Base-by-base conservation (phyloP, 53 echinoderm and acorn worm species). In the Echinarachnius parma region DNA sequence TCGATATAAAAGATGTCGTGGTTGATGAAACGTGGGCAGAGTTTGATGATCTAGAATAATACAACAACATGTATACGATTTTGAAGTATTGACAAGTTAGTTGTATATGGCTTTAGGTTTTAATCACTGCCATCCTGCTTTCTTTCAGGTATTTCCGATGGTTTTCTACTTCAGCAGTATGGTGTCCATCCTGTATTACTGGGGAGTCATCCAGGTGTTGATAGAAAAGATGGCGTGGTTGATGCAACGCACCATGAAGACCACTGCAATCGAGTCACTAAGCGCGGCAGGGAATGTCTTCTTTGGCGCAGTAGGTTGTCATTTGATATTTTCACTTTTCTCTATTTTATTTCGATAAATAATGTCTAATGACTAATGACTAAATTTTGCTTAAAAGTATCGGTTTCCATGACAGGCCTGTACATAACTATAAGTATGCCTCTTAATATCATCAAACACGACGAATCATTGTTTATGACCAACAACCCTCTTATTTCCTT, bases 271-370 rank as follows among this genome's bases (percentile, higher is more conserved):
- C 9, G 95, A 94, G 53, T 94, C 95, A 10, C 81, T 94, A 24
- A 94, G 84, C 60, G 90, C 96, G 0, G 90, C 90, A 4, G 96
- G 95, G 25, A 95, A 95, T 60, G 90, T 95, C 77, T 95, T 95
- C 34, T 66, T 90, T 59, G 90, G 95, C 21, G 87, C 87, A 86
- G 94, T 86, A 76, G 64, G 58, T 9, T 23, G 59, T 20, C 19
- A n/a, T 10, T 37, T n/a, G 19, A 29, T 50, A 8, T 21, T 50
- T 1, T 21, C 5, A 39, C 13, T 39, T 13, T 39, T 13, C 39
- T 9, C 7, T 9, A 9, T 39, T 39, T 9, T 39, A 39, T 39
- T 39, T 39, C 7, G 7, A 39, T 39, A 39, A 9, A 39, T 39
- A n/a, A n/a, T n/a, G n/a, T n/a, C n/a, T n/a, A n/a, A n/a, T n/a